These are phyloP conservation scores for Cottoperca gobio DNA, from an alignment of 2,797 vertebrate genomes.

Conservation along the genomic window DNA sequence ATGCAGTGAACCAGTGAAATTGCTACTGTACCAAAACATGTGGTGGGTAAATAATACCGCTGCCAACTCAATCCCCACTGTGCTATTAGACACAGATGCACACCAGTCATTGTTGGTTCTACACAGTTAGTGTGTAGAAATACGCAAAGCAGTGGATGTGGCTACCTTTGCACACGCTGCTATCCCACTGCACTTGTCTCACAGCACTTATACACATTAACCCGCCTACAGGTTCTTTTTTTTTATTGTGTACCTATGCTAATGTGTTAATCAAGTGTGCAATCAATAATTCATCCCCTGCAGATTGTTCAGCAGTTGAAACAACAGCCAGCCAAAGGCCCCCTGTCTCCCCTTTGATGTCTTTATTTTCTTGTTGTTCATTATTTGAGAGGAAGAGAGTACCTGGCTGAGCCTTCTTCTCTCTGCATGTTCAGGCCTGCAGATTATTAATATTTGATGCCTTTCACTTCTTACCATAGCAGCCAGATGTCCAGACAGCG, in stretches of 20 bases:
- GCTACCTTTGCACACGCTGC: constrained; percentile 2
- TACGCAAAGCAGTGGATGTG: constrained; percentile 6
- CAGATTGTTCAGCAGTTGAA: constrained; percentile 39
- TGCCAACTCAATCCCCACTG: not conserved
- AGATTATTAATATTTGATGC: constrained; percentile 62
- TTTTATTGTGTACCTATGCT: constrained; percentile 57
- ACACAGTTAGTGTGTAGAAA: not conserved
- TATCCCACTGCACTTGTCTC: constrained; percentile 8
- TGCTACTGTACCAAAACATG: constrained; percentile 2
- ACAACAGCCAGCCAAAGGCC: constrained; percentile 31
- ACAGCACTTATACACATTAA: constrained; percentile 31
- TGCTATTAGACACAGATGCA: constrained; percentile 5
- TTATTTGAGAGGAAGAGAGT: constrained; percentile 32
- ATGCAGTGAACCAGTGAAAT: constrained; percentile 4
- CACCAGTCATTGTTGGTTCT: not conserved
- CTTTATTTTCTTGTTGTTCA: constrained; percentile 46
- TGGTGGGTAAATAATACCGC: not conserved
- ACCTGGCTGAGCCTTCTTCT: constrained; percentile 31
- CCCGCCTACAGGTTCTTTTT: constrained; percentile 32
- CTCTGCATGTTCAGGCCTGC: constrained; percentile 18
- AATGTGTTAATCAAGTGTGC: constrained; percentile 64
- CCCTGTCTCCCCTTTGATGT: constrained; percentile 38
- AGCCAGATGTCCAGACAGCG: constrained; percentile 26
- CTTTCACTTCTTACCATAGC: constrained; percentile 31
- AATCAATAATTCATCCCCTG: constrained; percentile 69